Base-by-base conservation (phyloP, 2,888 invertebrate species). In the Patella depressa region DNA sequence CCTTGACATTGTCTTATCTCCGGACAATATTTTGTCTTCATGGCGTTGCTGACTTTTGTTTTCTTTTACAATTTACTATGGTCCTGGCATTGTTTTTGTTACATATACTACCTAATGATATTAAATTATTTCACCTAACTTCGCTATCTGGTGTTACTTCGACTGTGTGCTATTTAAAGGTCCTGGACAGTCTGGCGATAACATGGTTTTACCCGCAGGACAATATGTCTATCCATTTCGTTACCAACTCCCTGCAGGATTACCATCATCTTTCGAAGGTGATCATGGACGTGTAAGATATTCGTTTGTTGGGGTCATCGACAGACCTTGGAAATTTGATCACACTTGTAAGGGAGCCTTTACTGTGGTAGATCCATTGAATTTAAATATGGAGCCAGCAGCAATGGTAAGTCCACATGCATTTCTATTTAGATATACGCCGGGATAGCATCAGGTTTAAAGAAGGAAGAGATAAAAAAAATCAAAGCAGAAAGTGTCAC, bases 321-420 rank as follows among this genome's bases (percentile, higher is more conserved):
- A 96, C 88, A 93, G 95, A 24, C 95, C 96, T 9, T 96, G 95
- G 94, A 95, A 95, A 86, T 95, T 95, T 88, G 96, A 97, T 91
- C 95, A 95, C 87, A 95, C 96, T 85, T 94, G 94, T 72, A 96
- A 95, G 92, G 94, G 94, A 91, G 95, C 95, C 9, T 96, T 97
- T 88, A 96, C 95, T 73, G 95, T 97, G 12, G 93, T 96, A 76
- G 94, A 95, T 76, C 94, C 95, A 5, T 93, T 96, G 83, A 96
- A 97, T 91, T 93, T 97, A 82, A 97, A 97, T 92, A 79, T 78
- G 12, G 82, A 84, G 71, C 86, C 87, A 24, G 79, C 83, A 11
- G 83, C 85, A 11, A 80, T 79, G 81, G 89, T 88, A 79, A 79
- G 82, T 79, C 9, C 9, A 7, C 45, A 1, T 45, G 45, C 45